Conservation (phyloP, 2,797 vertebrate species). For the Lycodopsis pacificus region DNA sequence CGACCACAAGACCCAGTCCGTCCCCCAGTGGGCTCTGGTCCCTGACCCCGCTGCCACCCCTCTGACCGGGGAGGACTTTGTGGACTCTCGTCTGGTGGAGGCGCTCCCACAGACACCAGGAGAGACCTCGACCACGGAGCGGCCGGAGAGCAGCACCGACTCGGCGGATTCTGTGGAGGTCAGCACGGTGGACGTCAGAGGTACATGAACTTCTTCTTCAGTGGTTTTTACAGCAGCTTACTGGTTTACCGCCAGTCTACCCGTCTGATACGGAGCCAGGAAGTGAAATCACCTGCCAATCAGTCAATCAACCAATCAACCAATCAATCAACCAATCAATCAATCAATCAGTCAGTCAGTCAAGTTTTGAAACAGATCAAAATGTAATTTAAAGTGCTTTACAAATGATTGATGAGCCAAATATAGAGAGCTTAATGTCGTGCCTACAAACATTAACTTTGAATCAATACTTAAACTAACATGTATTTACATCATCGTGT, state of each 20-base stretch:
- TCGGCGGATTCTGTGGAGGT: slow-evolving; percentile 47
- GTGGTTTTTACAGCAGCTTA: background rate
- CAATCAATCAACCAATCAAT: no score
- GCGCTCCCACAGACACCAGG: slow-evolving; percentile 1
- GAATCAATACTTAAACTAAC: no score
- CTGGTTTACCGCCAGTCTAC: no score
- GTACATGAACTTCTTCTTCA: slow-evolving; percentile 49
- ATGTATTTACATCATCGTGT: background rate
- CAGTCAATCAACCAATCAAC: no score
- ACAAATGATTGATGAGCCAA: no score
- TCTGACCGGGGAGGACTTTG: slow-evolving; percentile 23
- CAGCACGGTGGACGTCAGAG: slow-evolving; percentile 62
- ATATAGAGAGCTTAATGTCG: no score
- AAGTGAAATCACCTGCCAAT: no score
- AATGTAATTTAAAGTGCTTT: no score
- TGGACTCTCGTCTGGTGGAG: slow-evolving; percentile 48
- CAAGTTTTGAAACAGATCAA: no score
- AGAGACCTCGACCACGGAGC: slow-evolving; percentile 34
- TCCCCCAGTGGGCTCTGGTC: slow-evolving; percentile 53
- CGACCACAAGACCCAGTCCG: slow-evolving; percentile 34
- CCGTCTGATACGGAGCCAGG: no score
- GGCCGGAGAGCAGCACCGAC: slow-evolving; percentile 40
- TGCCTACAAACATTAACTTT: no score
- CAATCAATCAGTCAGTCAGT: no score
- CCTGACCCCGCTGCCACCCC: slow-evolving; percentile 47